phyloP scores from a whole-genome alignment of 2,113 vertebrate species.

The Leptodactylus fuscus region DNA sequence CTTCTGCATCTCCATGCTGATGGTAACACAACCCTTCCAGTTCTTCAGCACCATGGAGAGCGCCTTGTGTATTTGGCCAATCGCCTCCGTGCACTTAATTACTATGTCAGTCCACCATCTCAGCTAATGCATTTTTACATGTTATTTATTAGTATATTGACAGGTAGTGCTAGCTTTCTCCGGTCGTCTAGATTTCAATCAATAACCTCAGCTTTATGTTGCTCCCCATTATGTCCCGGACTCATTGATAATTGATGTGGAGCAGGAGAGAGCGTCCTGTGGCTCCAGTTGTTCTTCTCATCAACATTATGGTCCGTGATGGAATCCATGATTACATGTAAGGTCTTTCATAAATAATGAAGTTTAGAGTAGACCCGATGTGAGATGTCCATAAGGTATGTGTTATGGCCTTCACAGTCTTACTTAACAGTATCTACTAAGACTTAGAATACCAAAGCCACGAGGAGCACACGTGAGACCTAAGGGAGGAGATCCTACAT shows the following conservation, averaged over 20 bases:
- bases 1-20: not conserved
- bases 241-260: constrained; percentile 33
- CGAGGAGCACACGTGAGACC: too few species aligned
- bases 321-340: not conserved
- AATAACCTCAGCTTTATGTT: constrained; percentile 33
- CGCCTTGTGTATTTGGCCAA: not conserved
- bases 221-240: not conserved
- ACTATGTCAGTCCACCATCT: not conserved
- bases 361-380: not conserved
- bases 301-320: not conserved
- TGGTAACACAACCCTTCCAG: not conserved
- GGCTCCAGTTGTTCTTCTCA: not conserved
- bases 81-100: not conserved
- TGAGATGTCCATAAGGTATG: not conserved
- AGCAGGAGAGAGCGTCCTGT: not conserved
- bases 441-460: not conserved
- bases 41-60: not conserved
- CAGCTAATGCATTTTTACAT: constrained; percentile 26
- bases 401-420: not conserved
- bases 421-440: not conserved
- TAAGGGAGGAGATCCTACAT: not conserved
- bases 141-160: constrained; percentile 40
- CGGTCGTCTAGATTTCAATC: constrained; percentile 13
- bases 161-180: constrained; percentile 1
- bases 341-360: constrained; percentile 21